phyloP scores from a whole-genome alignment of 2,113 vertebrate species.

The Rhagologus leucostigma region DNA sequence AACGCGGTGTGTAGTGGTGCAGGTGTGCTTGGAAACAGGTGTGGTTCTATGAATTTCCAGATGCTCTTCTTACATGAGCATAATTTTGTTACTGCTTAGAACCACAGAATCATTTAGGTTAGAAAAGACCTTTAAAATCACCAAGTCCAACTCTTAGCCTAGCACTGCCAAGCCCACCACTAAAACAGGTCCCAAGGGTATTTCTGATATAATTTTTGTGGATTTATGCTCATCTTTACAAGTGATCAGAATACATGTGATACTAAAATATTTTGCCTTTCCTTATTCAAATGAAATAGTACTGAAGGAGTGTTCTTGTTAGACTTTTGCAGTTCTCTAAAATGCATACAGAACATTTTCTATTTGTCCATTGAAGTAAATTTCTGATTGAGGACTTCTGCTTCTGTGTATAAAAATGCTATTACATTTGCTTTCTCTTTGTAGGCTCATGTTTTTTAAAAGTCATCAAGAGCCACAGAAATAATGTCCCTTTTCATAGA shows the following conservation, averaged over 20 bases:
- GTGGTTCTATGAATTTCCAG: neutral
- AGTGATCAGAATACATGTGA: neutral
- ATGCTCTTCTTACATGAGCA: neutral
- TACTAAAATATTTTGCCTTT: neutral
- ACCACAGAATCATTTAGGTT: neutral
- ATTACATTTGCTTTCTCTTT: neutral
- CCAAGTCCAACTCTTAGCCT: neutral
- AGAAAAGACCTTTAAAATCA: neutral
- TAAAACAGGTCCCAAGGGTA: fast-evolving
- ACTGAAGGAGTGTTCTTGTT: neutral
- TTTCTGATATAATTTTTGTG: neutral
- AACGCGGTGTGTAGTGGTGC: neutral
- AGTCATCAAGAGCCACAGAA: neutral
- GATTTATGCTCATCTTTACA: neutral
- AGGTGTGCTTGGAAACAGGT: neutral
- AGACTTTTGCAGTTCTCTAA: neutral
- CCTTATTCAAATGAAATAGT: neutral
- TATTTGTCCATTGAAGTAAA: neutral
- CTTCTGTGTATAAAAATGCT: neutral
- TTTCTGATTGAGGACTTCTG: neutral
- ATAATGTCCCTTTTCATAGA: neutral
- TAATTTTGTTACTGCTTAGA: neutral
- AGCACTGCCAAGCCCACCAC: neutral
- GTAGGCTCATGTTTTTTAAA: neutral
- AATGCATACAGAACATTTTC: neutral